Evolutionary conservation across 2,888 invertebrate species (phyloP).

Genomic region (Idaea biselata): DNA sequence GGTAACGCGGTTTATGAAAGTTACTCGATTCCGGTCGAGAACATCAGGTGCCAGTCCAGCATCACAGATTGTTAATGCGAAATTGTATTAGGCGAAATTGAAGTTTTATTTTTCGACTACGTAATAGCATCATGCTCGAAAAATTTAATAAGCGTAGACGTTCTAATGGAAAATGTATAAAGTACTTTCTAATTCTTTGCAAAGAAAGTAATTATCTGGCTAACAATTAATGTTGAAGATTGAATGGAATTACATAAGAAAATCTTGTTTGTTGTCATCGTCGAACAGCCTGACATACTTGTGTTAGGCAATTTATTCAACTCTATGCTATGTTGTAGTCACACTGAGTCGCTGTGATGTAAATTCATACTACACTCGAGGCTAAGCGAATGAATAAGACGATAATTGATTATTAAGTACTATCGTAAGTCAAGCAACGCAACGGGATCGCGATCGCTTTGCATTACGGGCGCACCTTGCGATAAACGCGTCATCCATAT

Average conservation of each 20-base stretch:
- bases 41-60: conserved; percentile 10
- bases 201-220: conserved; percentile 25
- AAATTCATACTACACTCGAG: background rate
- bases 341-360: background rate
- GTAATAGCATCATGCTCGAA: conserved; percentile 38
- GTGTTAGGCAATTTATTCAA: conserved; percentile 10
- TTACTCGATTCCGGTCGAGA: conserved; percentile 13
- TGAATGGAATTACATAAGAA: background rate
- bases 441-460: conserved; percentile 10
- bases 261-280: background rate
- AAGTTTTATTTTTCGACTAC: conserved; percentile 37
- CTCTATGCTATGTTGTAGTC: conserved; percentile 1
- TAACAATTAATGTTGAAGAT: conserved; percentile 14
- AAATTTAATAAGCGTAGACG: conserved; percentile 55
- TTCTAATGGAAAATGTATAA: conserved; percentile 48
- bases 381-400: conserved; percentile 27
- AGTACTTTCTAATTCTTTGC: conserved; percentile 53
- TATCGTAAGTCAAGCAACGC: conserved; percentile 1
- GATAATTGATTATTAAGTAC: conserved; percentile 1
- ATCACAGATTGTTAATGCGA: conserved; percentile 35
- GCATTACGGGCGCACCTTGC: conserved; percentile 41
- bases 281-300: conserved; percentile 1
- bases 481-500: conserved; percentile 42
- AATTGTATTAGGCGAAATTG: conserved; percentile 32
- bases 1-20: conserved; percentile 39